Evolutionary conservation across 2,888 invertebrate genomes (phyloP).

Genomic region (Julus scanicus): DNA sequence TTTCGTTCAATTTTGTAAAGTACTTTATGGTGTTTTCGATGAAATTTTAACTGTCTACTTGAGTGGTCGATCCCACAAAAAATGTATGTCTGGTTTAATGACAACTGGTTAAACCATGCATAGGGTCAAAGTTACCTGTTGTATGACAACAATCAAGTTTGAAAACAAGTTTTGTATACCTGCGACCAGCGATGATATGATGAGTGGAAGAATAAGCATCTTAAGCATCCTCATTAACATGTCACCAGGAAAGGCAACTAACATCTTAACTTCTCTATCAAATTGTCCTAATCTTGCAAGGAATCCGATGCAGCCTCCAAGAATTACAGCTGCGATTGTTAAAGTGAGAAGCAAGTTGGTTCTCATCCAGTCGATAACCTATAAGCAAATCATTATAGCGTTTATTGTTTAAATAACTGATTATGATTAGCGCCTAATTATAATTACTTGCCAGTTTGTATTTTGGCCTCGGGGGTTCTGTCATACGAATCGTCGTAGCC

Average conservation of each 20-base stretch:
- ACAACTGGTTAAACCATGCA: too few relatives aligned
- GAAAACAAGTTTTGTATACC: slow-evolving; percentile 66
- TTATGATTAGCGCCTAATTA: not conserved
- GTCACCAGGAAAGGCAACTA: slow-evolving; percentile 76
- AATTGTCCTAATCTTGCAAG: slow-evolving; percentile 67
- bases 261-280: slow-evolving; percentile 65
- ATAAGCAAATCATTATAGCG: not conserved
- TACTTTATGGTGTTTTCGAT: too few relatives aligned
- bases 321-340: slow-evolving; percentile 72
- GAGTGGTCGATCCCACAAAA: too few relatives aligned
- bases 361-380: slow-evolving; percentile 67
- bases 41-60: too few relatives aligned
- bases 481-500: slow-evolving; percentile 49
- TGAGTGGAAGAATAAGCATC: slow-evolving; percentile 77
- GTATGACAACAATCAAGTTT: not conserved
- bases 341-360: slow-evolving; percentile 72
- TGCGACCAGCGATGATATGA: slow-evolving; percentile 74
- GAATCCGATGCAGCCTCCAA: slow-evolving; percentile 73
- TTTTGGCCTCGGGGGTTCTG: slow-evolving; percentile 50
- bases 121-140: too few relatives aligned
- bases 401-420: not conserved
- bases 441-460: slow-evolving; percentile 29
- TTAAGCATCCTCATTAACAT: slow-evolving; percentile 76
- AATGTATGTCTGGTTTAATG: too few relatives aligned
- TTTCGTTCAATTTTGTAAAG: too few relatives aligned